phyloP scores from a whole-genome alignment of 2,797 vertebrate genomes.

The Cyclura pinguis region DNA sequence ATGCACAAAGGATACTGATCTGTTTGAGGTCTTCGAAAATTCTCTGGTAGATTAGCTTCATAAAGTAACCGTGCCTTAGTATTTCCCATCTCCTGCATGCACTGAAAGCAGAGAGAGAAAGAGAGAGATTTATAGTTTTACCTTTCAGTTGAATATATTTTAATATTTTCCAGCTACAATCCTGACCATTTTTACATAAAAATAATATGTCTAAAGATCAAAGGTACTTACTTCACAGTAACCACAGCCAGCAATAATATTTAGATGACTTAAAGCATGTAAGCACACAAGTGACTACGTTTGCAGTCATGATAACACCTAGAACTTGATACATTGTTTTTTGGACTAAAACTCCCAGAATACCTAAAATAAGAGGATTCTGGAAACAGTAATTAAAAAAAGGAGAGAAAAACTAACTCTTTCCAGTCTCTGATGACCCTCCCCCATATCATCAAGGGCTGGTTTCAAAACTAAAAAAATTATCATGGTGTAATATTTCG shows the following conservation, averaged over 20 bases:
- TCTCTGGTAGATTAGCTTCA: constrained; percentile 96
- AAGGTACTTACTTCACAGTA: not conserved
- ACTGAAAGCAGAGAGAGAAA: constrained; percentile 78
- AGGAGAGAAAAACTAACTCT: too few species aligned
- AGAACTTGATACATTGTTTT: not conserved
- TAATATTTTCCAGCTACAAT: not conserved
- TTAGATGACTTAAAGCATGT: not conserved
- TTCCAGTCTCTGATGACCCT: too few species aligned
- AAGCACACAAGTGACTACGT: not conserved
- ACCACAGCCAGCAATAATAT: not conserved
- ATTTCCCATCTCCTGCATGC: constrained; percentile 99
- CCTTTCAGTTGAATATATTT: not conserved
- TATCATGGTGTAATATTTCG: not conserved
- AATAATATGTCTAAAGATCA: not conserved
- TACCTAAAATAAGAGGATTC: too few species aligned
- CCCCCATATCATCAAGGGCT: not conserved
- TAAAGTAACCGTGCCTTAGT: constrained; percentile 90
- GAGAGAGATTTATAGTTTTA: not conserved
- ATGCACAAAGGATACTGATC: constrained; percentile 97
- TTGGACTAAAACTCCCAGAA: not conserved
- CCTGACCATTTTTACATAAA: not conserved
- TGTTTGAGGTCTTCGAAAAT: constrained; percentile 95
- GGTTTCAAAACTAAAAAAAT: not conserved
- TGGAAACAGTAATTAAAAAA: too few species aligned
- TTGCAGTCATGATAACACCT: not conserved